Percentiles rank a stretch among this genome's conserved stretches.
Evolutionary conservation across 2,113 vertebrate genomes (phyloP).

Genomic region (Alligator mississippiensis): DNA sequence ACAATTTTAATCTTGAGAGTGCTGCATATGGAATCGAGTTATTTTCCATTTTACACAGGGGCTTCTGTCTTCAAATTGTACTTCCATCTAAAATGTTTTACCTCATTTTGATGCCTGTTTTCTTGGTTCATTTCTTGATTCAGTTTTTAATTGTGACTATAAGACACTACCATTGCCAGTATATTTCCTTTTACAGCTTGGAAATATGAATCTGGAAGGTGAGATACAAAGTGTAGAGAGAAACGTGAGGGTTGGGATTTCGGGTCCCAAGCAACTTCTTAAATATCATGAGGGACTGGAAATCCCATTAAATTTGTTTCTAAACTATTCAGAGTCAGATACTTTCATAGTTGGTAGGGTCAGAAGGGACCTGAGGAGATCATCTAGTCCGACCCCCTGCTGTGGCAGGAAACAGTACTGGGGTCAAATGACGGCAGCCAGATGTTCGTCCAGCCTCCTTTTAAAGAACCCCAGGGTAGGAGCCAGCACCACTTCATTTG

Average conservation of each 20-base stretch:
- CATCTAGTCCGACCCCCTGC: too few species aligned
- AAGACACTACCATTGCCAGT: not conserved
- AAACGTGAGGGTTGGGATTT: not conserved
- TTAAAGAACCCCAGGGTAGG: too few species aligned
- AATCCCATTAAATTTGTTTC: not conserved
- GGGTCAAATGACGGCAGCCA: too few species aligned
- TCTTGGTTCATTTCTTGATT: not conserved
- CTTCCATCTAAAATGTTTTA: not conserved
- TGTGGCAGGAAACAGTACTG: too few species aligned
- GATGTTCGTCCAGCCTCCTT: too few species aligned
- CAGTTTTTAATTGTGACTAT: not conserved
- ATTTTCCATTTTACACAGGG: conserved; percentile 46
- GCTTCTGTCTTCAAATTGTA: not conserved
- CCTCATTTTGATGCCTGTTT: not conserved
- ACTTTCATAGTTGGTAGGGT: too few species aligned
- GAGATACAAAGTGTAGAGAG: not conserved
- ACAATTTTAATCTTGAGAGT: conserved; percentile 16
- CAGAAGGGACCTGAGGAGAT: too few species aligned
- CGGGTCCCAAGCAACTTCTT: not conserved
- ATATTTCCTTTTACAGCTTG: not conserved
- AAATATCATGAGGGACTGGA: not conserved
- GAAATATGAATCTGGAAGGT: not conserved
- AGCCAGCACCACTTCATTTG: too few species aligned
- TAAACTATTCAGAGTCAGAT: too few species aligned
- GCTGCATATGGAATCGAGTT: not conserved